Conservation (phyloP, 2,797 vertebrate species). For the Molossus molossus region DNA sequence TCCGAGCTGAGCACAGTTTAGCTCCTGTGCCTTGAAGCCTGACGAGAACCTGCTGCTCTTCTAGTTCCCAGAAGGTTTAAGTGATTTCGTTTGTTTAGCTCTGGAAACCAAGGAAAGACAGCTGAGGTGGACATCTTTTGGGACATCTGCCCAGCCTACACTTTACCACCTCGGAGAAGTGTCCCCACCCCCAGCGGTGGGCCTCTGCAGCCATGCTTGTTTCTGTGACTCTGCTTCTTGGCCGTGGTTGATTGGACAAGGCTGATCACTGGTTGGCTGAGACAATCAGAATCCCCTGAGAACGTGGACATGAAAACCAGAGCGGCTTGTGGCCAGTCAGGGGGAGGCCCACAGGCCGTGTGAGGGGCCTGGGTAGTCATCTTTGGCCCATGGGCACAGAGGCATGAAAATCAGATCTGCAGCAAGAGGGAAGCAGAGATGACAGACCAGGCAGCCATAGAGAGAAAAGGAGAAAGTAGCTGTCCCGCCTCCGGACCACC, state of each 20-base stretch:
- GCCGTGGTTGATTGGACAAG: background rate
- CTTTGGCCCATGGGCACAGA: background rate
- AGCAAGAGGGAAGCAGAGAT: background rate
- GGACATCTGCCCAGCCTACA: background rate
- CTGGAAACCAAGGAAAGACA: constrained; percentile 33
- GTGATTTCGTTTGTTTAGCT: constrained; percentile 53
- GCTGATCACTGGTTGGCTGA: background rate
- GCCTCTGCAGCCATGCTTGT: background rate
- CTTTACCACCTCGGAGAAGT: background rate
- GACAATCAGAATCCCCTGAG: background rate
- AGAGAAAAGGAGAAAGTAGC: background rate
- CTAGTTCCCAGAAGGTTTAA: background rate
- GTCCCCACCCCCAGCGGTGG: background rate
- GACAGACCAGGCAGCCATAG: background rate
- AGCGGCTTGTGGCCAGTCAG: background rate
- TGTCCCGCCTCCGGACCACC: background rate
- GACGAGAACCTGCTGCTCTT: background rate
- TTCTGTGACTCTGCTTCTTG: background rate
- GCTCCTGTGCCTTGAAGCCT: background rate
- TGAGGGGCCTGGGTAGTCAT: background rate
- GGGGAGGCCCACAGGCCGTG: background rate
- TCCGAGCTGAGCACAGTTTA: background rate
- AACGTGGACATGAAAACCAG: constrained; percentile 15
- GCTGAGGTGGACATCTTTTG: background rate
- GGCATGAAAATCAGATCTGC: background rate